Evolutionary conservation across 2,797 vertebrate species (phyloP).

Genomic region (Acipenser ruthenus): DNA sequence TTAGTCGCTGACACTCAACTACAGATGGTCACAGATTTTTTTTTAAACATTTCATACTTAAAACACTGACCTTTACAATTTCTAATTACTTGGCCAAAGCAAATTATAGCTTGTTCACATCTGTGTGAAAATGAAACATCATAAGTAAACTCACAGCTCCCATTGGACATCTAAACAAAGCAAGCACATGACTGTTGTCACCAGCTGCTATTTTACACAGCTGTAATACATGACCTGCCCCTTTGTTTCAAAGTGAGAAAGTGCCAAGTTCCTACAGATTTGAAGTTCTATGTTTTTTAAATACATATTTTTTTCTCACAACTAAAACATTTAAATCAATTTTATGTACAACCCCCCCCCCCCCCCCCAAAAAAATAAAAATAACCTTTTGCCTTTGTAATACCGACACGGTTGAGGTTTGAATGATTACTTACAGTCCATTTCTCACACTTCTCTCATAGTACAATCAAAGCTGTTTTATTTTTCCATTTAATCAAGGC

Average conservation of each 20-base stretch:
- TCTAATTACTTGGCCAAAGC: background rate
- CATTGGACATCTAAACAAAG: background rate
- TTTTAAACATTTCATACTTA: background rate
- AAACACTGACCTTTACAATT: background rate
- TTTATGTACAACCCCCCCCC: background rate
- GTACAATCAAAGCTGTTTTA: too few relatives aligned
- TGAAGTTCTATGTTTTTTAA: background rate
- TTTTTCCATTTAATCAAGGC: background rate
- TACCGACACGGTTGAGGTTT: too few relatives aligned
- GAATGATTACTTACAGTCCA: too few relatives aligned
- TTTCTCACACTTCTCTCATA: too few relatives aligned
- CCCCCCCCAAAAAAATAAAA: too few relatives aligned
- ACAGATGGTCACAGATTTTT: background rate
- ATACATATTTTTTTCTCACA: background rate
- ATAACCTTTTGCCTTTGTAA: too few relatives aligned
- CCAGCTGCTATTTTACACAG: background rate
- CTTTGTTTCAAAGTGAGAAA: background rate
- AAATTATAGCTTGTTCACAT: background rate
- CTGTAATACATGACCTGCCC: background rate
- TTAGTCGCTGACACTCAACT: background rate
- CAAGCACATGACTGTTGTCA: constrained; percentile 3
- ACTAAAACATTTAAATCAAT: background rate
- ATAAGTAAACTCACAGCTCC: background rate
- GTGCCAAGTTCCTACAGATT: background rate
- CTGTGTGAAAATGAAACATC: background rate